Base-by-base conservation (phyloP, 2,888 invertebrate genomes). In the Drosophila parthenogenetica region DNA sequence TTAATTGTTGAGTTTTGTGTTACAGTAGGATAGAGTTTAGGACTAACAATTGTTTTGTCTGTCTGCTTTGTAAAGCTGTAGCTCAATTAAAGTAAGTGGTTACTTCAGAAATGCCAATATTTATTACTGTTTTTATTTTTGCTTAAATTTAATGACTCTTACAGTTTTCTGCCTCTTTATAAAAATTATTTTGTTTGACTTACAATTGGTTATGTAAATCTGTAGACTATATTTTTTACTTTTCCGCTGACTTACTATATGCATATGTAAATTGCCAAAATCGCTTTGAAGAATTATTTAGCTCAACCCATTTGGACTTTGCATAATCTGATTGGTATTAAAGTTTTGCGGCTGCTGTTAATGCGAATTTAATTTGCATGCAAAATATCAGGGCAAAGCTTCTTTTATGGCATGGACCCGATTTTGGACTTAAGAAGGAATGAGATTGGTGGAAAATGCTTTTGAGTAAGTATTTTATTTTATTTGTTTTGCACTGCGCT, bases 291-390 rank as follows among this genome's bases (percentile, higher is more conserved):
- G 53, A 59, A 62, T 69, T 75, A 68, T 71, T 39, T 62, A 16
- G 49, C 64, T 65, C 61, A 71, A 65, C 59, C 79, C 77, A 76
- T 86, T 82, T 72, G 49, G 67, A 70, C 69, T 85, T 79, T 86
- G 77, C 79, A 85, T 79, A 87, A 76, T 57, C 51, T 51, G 54
- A 39, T 69, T 53, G 69, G 68, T 60, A 72, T 81, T 85, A 63
- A 79, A 85, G 82, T 74, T 81, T 55, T 49, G 51, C 72, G 45
- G 45, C 51, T 61, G 67, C 59, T 75, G 63, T 55, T 84, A 81
- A 87, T 78, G 81, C 80, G 73, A 58, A 82, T 73, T 82, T 70
- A 72, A 86, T 88, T 82, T 88, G 83, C 83, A 83, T 88, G 73
- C 54, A 72, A 83, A 85, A 77, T 67, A 62, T 79, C 42, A 43